Percentiles rank a stretch among this genome's conserved stretches.
Evolutionary conservation across 2,797 vertebrate genomes (phyloP).

Genomic region (Typhlichthys subterraneus): DNA sequence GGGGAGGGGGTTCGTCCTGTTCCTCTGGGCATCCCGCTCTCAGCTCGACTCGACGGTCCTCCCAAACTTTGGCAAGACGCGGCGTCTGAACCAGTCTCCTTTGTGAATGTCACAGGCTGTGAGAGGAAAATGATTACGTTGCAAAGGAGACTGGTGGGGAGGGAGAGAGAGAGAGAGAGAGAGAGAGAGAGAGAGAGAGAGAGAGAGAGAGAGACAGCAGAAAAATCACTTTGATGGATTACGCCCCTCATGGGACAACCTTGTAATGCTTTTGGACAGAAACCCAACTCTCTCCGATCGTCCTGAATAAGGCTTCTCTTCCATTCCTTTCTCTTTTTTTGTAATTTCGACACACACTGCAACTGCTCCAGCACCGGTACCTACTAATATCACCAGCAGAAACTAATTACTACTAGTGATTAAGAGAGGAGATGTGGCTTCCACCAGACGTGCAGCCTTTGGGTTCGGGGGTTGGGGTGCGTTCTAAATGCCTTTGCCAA

Average conservation of each 20-base stretch:
- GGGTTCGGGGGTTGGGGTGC: conserved; percentile 26
- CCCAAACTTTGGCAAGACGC: conserved; percentile 71
- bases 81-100: conserved; percentile 68
- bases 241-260: conserved; percentile 79
- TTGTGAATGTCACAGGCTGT: conserved; percentile 82
- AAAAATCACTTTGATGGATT: conserved; percentile 84
- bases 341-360: conserved; percentile 56
- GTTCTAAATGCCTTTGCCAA: conserved; percentile 72
- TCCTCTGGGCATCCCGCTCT: conserved; percentile 47
- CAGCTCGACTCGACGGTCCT: conserved; percentile 62
- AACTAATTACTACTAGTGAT: conserved; percentile 77
- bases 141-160: conserved; percentile 75
- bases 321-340: conserved; percentile 52
- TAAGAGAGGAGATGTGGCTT: conserved; percentile 66
- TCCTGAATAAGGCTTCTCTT: conserved; percentile 35
- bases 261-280: conserved; percentile 82
- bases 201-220: conserved; percentile 49
- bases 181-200: background rate
- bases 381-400: conserved; percentile 72
- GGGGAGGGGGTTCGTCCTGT: background rate
- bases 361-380: conserved; percentile 58
- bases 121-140: conserved; percentile 85
- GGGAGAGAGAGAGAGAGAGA: conserved; percentile 38
- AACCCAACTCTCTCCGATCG: conserved; percentile 63
- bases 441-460: conserved; percentile 61